phyloP scores from a whole-genome alignment of 2,888 invertebrate species.

The Scaeva pyrastri region DNA sequence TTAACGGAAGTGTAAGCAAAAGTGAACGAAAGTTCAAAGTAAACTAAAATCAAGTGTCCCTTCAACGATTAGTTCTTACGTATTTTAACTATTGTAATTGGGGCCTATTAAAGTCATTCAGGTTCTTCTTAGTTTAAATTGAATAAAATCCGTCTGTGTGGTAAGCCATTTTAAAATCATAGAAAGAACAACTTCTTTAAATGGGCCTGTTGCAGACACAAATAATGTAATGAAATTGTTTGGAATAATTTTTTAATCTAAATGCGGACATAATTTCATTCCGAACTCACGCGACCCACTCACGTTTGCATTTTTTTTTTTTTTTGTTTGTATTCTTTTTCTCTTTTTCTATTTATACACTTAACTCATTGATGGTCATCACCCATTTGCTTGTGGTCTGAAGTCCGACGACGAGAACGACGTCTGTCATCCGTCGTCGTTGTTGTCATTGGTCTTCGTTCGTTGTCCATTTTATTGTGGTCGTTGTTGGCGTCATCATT shows the following conservation, averaged over 20 bases:
- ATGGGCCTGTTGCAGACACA: conserved; percentile 54
- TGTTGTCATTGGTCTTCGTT: neutral
- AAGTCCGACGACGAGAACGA: conserved; percentile 1
- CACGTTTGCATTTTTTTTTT: conserved; percentile 33
- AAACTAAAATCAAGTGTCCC: too few species aligned
- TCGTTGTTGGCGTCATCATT: conserved; percentile 26
- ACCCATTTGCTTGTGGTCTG: neutral
- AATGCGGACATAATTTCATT: conserved; percentile 69
- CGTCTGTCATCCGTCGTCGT: conserved; percentile 14
- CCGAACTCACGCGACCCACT: conserved; percentile 72
- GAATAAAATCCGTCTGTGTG: conserved; percentile 1
- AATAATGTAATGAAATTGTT: conserved; percentile 32
- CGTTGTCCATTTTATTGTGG: neutral
- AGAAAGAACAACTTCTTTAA: conserved; percentile 49
- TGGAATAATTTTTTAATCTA: conserved; percentile 65
- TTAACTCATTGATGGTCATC: conserved; percentile 48
- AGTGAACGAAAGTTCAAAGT: too few species aligned
- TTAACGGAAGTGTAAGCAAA: too few species aligned
- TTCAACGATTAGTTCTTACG: too few species aligned
- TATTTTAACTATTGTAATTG: too few species aligned
- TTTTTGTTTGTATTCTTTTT: conserved; percentile 14
- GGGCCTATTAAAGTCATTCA: too few species aligned
- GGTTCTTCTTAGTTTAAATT: neutral
- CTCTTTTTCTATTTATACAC: conserved; percentile 1
- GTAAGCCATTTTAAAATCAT: conserved; percentile 22